Conservation (phyloP, 1,140 invertebrate species). For the Drosophila sp. region DNA sequence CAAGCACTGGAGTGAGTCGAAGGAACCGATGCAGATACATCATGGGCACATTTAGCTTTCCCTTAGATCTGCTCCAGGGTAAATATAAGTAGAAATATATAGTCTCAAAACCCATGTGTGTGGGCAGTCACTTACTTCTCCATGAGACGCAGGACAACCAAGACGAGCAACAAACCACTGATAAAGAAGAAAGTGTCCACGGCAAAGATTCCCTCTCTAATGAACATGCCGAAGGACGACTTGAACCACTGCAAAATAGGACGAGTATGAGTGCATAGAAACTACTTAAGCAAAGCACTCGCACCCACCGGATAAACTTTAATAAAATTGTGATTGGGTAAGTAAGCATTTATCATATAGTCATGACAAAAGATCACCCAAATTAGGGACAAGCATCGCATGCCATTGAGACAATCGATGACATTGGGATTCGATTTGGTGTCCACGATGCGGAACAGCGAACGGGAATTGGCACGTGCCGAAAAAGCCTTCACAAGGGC, state of each 20-base stretch:
- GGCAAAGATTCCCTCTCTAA: slow-evolving; percentile 87
- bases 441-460: slow-evolving; percentile 37
- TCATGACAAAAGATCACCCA: slow-evolving; percentile 87
- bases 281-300: background rate
- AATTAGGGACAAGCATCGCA: slow-evolving; percentile 85
- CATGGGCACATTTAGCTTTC: slow-evolving; percentile 62
- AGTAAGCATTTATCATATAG: slow-evolving; percentile 54
- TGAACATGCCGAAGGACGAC: slow-evolving; percentile 84
- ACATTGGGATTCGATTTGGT: slow-evolving; percentile 52
- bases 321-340: slow-evolving; percentile 63
- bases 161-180: slow-evolving; percentile 87
- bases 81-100: background rate
- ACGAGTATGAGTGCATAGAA: background rate
- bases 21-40: slow-evolving; percentile 75
- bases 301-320: slow-evolving; percentile 5
- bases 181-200: slow-evolving; percentile 96
- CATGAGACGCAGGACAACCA: slow-evolving; percentile 86
- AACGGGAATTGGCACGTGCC: slow-evolving; percentile 42
- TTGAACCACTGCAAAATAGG: slow-evolving; percentile 50
- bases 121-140: slow-evolving; percentile 83
- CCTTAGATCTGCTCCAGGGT: slow-evolving; percentile 33
- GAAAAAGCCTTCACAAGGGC: slow-evolving; percentile 47
- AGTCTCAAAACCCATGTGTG: too few relatives aligned
- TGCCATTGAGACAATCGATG: slow-evolving; percentile 49
- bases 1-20: slow-evolving; percentile 64